A percentile compares a stretch with the other conserved stretches of the same genome.
Conservation (phyloP, 35 echinoderm and acorn worm species). For the Hemicentrotus pulcherrimus region DNA sequence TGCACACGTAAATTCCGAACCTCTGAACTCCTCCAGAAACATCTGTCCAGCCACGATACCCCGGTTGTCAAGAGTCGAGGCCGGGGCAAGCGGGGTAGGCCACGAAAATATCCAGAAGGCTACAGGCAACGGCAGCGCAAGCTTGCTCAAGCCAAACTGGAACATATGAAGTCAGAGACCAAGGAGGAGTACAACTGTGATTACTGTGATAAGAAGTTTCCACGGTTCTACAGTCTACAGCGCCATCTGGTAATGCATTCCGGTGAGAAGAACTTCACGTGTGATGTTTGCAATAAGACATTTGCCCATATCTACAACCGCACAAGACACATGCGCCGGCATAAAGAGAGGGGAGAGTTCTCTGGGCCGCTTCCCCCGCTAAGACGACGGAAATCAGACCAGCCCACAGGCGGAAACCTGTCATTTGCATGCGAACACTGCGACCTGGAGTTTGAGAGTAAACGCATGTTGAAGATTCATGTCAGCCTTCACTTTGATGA, state of each 20-base stretch:
- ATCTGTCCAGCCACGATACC: conserved; percentile 84
- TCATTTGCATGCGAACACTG: conserved; percentile 65
- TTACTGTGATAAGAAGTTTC: conserved; percentile 79
- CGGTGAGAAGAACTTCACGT: conserved; percentile 93
- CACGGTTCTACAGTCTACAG: conserved; percentile 82
- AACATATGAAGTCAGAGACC: conserved; percentile 56
- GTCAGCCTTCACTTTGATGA: conserved; percentile 47
- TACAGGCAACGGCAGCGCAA: conserved; percentile 58
- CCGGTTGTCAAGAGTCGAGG: conserved; percentile 59
- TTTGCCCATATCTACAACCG: conserved; percentile 93
- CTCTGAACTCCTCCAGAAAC: conserved; percentile 93
- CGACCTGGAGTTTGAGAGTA: conserved; percentile 73
- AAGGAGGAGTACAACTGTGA: conserved; percentile 68
- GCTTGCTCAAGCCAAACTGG: conserved; percentile 60
- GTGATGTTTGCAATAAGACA: conserved; percentile 84
- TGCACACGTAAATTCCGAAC: conserved; percentile 89
- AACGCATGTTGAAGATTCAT: conserved; percentile 64
- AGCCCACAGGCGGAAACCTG: neutral
- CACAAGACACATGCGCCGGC: conserved; percentile 76
- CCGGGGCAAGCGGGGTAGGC: conserved; percentile 66
- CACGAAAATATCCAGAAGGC: conserved; percentile 84
- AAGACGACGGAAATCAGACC: conserved; percentile 45
- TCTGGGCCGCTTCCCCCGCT: conserved; percentile 50
- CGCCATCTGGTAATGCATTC: conserved; percentile 88
- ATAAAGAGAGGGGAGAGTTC: conserved; percentile 82